Conservation (phyloP, 2,888 invertebrate genomes). For the Dorcus parallelipipedus region DNA sequence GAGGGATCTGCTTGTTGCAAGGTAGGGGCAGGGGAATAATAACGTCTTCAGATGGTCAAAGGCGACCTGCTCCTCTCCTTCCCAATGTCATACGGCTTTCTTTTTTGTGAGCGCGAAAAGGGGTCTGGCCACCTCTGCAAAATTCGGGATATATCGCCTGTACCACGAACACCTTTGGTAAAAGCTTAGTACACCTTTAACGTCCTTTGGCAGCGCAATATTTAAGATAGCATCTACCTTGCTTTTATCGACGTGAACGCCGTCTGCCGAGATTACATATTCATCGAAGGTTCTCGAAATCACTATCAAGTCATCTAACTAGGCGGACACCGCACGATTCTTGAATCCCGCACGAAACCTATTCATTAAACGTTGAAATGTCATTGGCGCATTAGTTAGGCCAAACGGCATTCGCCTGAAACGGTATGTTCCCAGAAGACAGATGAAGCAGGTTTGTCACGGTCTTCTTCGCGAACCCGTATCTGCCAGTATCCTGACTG, state of each 20-base stretch:
- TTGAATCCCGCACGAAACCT: constrained; percentile 21
- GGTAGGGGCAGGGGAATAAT: too few relatives aligned
- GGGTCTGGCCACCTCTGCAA: constrained; percentile 11
- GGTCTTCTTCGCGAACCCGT: constrained; percentile 39
- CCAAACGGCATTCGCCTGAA: constrained; percentile 30
- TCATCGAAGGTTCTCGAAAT: constrained; percentile 24
- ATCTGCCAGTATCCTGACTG: constrained; percentile 43
- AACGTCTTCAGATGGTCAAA: constrained; percentile 18
- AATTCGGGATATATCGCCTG: neutral
- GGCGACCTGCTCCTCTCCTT: constrained; percentile 14
- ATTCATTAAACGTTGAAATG: constrained; percentile 30
- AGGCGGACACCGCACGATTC: constrained; percentile 15
- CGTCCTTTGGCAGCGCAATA: constrained; percentile 14
- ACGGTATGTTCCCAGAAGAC: constrained; percentile 35
- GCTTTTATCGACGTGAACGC: constrained; percentile 14
- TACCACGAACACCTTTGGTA: constrained; percentile 23
- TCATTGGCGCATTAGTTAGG: constrained; percentile 28
- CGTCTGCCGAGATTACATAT: constrained; percentile 15
- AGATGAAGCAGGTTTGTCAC: constrained; percentile 13
- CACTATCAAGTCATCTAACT: constrained; percentile 28
- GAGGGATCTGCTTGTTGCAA: too few relatives aligned
- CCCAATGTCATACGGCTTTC: constrained; percentile 18
- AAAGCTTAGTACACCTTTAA: constrained; percentile 12
- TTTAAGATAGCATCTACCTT: constrained; percentile 14
- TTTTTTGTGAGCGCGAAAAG: constrained; percentile 21